Base-by-base conservation (phyloP, 2,888 invertebrate genomes). In the Subacronicta megacephala region DNA sequence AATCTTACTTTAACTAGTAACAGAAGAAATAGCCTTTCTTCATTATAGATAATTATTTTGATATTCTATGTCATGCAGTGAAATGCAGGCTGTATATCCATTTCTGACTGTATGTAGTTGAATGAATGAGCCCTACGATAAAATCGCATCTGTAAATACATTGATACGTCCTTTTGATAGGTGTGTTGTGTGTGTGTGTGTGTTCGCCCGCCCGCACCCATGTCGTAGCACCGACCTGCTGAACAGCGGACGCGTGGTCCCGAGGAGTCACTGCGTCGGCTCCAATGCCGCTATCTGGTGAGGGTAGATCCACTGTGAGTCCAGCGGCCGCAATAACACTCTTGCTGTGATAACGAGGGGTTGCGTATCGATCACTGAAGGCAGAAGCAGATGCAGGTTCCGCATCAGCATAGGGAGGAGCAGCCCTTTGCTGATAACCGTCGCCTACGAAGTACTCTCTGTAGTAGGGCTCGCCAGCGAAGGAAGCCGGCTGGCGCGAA, bases 251-350 rank as follows among this genome's bases (percentile, higher is more conserved):
- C 40, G 75, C 97, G 94, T 98, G 98, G 93, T 98, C 98, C 82
- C 98, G 95, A 68, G 98, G 98, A 62, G 98, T 98, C 88, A 98
- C 98, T 77, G 98, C 97, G 85, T 98, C 98, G 35, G 98, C 97
- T 69, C 99, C 99, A 85, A 99, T 99, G 70, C 99, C 99, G 85
- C 98, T 98, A 95, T 99, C 99, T 23, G 98, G 98, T 78, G 98
- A 98, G 23, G 99, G 98, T 85, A 99, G 96, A 94, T 99, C 99
- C 84, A 98, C 98, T 47, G 98, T 98, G 76, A 98, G 96, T 38
- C 97, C 98, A 69, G 96, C 96, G 58, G 96, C 96, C 46, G 96
- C 96, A 83, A 97, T 95, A 84, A 96, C 95, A 83, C 96, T 95
- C 93, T 96, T 95, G 84, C 96, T 95, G 83, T 96, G 96, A 90